Evolutionary conservation across 2,888 invertebrate genomes (phyloP), one percentile per base, ranked within the genome.

Genomic region (Spilarctia lutea): DNA sequence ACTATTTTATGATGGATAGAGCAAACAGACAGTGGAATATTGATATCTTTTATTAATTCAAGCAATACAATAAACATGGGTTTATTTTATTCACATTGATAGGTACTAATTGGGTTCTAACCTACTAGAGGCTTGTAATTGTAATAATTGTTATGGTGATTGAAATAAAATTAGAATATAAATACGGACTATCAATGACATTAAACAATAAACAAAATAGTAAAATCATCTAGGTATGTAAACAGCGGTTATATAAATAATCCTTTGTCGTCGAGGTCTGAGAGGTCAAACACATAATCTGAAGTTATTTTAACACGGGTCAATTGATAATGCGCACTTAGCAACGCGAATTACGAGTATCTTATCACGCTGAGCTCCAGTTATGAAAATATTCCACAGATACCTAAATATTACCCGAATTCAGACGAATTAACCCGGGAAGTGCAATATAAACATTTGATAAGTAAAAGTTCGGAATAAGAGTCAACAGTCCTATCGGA

Each of bases 341-440:
- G 86, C 90, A 86, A 86, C 84, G 85, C 85, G 71, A 74, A 79
- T 82, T 87, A n/a, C n/a, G n/a, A n/a, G n/a, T n/a, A 89, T 88
- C 88, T 88, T 87, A 89, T 88, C 87, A 76, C 73, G 83, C 74
- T 77, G 73, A 82, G 83, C 85, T 84, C 78, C 75, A 75, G 83
- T 82, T 81, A 83, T 80, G 83, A 81, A 88, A 88, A 86, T 83
- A 84, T 78, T 72, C 72, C 75, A 78, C 65, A 70, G 73, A 83
- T 83, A 69, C 33, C 33, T 75, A 82, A 84, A 79, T 72, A 75
- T 72, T 83, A 80, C 79, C 83, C 81, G 73, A 80, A 75, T 75
- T 77, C 75, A 72, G 71, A 77, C 52, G 75, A 79, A 78, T 83
- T 85, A 85, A 88, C 83, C 85, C 86, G 84, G 86, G 85, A 88